Percentiles rank a stretch among this genome's conserved stretches.
phyloP scores from a whole-genome alignment of 2,888 invertebrate genomes.

The Zaprionus lineosus region DNA sequence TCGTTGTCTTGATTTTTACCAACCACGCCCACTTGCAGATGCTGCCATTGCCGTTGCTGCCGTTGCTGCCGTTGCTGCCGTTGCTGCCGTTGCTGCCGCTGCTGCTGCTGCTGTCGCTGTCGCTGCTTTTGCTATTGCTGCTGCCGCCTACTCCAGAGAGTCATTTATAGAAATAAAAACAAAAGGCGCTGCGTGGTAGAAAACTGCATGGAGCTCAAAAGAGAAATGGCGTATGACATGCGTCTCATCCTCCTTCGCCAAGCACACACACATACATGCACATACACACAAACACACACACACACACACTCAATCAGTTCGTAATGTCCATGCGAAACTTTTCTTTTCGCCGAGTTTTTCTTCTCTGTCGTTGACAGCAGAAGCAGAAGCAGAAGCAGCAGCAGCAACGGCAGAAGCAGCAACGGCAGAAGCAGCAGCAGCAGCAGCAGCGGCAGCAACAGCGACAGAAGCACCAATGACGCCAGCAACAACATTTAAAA shows the following conservation, averaged over 20 bases:
- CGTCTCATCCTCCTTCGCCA: conserved; percentile 7
- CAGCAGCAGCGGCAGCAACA: conserved; percentile 3
- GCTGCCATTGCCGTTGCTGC: conserved; percentile 19
- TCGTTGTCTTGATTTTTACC: conserved; percentile 47
- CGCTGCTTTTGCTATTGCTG: conserved; percentile 20
- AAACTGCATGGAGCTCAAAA: conserved; percentile 52
- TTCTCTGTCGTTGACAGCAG: conserved; percentile 62
- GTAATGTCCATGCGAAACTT: conserved; percentile 57
- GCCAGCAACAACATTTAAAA: conserved; percentile 54
- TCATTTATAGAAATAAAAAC: conserved; percentile 46
- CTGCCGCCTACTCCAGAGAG: conserved; percentile 20
- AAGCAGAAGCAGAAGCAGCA: background rate
- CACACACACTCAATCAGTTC: background rate
- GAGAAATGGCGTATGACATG: conserved; percentile 63
- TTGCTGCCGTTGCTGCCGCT: conserved; percentile 16
- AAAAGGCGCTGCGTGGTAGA: conserved; percentile 22
- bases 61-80: conserved; percentile 33
- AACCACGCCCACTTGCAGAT: conserved; percentile 52
- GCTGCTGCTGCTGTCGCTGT: conserved; percentile 28
- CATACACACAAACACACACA: background rate
- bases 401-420: background rate
- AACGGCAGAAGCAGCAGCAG: background rate
- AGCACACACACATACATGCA: background rate
- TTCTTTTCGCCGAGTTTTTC: conserved; percentile 53
- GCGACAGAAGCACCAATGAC: background rate